Base-by-base conservation (phyloP, 2,797 vertebrate genomes). In the Setipinna tenuifilis region DNA sequence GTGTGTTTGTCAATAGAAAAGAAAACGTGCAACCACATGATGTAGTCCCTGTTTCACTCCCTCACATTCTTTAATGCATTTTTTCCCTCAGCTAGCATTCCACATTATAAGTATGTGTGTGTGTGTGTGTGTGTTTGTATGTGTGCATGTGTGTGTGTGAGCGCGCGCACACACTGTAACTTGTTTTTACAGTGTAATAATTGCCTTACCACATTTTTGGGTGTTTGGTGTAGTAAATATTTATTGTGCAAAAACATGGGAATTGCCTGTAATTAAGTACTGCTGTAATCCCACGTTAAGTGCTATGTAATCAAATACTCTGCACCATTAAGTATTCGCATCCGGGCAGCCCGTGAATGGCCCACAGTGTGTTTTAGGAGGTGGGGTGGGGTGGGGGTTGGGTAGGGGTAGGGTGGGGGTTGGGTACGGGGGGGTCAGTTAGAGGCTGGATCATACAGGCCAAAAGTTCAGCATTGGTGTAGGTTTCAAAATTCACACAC, bases 401-500 rank as follows among this genome's bases (percentile, higher is more conserved):
- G 25, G 87, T 19, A n/a, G n/a, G n/a, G n/a, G n/a, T n/a, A n/a
- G n/a, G n/a, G n/a, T n/a, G n/a, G 25, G 54, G 82, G 65, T 31
- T 58, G 65, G 65, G 35, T 61, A 65, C 31, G 0, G 31, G 21
- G 85, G 58, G 58, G 83, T 87, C 84, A 83, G 80, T 80, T 68
- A 57, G 41, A 83, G 88, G 85, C 81, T 86, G 58, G 59, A 85
- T n/a, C 23, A n/a, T 19, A 6, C 23, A 81, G 86, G 85, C 82
- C 81, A 85, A 88, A 87, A 85, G 86, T 87, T 89, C 87, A 87
- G 81, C 80, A n/a, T 81, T 83, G 83, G 83, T 83, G 85, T 85
- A 35, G 78, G 75, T 85, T 88, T 82, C 83, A 85, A 78, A 78
- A 2, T 83, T 46, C 83, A 50, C 59, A 81, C 78, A 44, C 17